A percentile compares a stretch with the other conserved stretches of the same genome.
These are phyloP conservation scores for Oryctes rhinoceros DNA, from an alignment of 1,140 invertebrate genomes.

Conservation along the genomic window DNA sequence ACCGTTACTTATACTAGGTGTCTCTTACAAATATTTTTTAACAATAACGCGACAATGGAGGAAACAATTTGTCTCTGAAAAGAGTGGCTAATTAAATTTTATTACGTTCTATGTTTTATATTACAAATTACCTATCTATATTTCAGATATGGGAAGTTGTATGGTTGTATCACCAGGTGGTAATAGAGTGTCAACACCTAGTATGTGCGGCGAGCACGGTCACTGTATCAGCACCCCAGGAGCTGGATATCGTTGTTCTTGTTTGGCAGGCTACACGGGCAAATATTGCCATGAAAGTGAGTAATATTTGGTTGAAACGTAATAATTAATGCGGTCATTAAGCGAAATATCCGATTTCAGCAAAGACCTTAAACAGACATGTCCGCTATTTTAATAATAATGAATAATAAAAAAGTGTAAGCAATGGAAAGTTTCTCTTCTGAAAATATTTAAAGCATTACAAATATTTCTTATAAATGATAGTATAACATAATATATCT, in stretches of 20 bases:
- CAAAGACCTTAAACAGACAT: no score
- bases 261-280: conserved; percentile 80
- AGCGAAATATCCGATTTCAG: background rate
- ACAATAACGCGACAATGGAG: conserved; percentile 26
- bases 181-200: conserved; percentile 57
- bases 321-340: conserved; percentile 33
- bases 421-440: no score
- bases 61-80: conserved; percentile 34
- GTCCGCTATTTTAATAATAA: no score
- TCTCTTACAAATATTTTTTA: conserved; percentile 35
- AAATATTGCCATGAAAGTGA: conserved; percentile 78
- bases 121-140: background rate
- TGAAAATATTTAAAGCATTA: no score
- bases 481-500: no score
- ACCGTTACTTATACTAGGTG: conserved; percentile 39
- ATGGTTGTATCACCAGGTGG: conserved; percentile 62
- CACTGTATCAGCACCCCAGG: conserved; percentile 73
- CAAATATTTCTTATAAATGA: no score
- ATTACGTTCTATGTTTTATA: conserved; percentile 32
- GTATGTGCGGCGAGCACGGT: conserved; percentile 80
- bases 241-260: conserved; percentile 74
- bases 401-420: no score
- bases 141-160: conserved; percentile 63
- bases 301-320: conserved; percentile 52
- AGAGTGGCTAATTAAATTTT: conserved; percentile 30